phyloP scores from a whole-genome alignment of 2,888 invertebrate species.

The Micropterix aruncella region DNA sequence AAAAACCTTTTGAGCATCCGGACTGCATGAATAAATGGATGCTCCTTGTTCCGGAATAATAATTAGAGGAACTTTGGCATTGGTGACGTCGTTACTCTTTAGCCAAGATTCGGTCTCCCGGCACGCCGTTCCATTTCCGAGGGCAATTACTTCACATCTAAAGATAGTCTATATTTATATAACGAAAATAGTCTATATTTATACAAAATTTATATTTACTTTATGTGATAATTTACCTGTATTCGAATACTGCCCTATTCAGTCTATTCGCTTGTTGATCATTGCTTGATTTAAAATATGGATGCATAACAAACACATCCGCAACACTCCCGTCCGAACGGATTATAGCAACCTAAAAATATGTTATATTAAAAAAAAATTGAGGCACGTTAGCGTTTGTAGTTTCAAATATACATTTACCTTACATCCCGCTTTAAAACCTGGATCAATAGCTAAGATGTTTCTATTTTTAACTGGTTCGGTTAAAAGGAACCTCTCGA shows the following conservation, averaged over 20 bases:
- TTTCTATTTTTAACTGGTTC: slow-evolving; percentile 68
- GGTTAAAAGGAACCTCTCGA: slow-evolving; percentile 68
- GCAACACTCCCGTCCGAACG: slow-evolving; percentile 56
- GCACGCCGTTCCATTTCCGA: slow-evolving; percentile 87
- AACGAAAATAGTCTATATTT: no score
- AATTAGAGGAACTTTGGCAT: slow-evolving; percentile 53
- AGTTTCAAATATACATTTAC: no score
- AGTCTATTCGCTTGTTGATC: background rate
- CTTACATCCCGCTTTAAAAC: slow-evolving; percentile 82
- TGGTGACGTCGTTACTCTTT: slow-evolving; percentile 28
- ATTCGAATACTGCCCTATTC: no score
- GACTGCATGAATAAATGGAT: slow-evolving; percentile 82
- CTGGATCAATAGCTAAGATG: slow-evolving; percentile 83
- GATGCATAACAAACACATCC: slow-evolving; percentile 54
- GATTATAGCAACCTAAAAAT: slow-evolving; percentile 49
- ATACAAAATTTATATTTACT: no score
- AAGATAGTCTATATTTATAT: no score
- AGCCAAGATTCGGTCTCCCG: slow-evolving; percentile 76
- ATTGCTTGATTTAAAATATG: slow-evolving; percentile 25
- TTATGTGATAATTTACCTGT: no score
- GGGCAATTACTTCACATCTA: slow-evolving; percentile 67
- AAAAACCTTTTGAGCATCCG: slow-evolving; percentile 55
- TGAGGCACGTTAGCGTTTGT: no score
- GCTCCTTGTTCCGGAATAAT: slow-evolving; percentile 87
- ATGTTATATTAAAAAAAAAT: background rate